These are phyloP conservation scores for Halcyon chelicuti DNA, from an alignment of 2,797 vertebrate species.

Conservation along the genomic window DNA sequence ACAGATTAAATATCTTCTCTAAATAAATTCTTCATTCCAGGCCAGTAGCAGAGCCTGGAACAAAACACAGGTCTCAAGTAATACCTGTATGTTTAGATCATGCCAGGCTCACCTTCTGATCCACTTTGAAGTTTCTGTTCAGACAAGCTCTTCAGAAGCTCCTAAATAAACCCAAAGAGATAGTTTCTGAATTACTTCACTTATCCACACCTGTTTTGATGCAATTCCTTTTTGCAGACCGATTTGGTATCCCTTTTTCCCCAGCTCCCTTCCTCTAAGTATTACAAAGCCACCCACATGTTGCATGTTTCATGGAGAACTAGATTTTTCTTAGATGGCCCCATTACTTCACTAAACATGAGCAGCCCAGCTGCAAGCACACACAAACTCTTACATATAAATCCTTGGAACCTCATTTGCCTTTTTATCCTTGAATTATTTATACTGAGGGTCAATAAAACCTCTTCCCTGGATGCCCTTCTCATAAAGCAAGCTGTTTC, in stretches of 20 bases:
- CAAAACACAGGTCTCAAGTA: neutral
- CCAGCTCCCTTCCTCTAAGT: neutral
- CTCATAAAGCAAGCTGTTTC: neutral
- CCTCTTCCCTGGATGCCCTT: neutral
- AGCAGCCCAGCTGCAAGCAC: neutral
- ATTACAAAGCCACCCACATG: neutral
- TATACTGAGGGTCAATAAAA: neutral
- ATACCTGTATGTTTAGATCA: neutral
- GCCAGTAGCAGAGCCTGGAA: constrained; percentile 16
- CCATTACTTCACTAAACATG: neutral
- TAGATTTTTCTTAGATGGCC: neutral
- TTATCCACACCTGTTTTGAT: neutral
- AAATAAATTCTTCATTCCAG: neutral
- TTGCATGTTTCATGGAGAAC: neutral
- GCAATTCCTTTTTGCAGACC: neutral
- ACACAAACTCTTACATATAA: neutral
- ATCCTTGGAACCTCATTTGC: neutral
- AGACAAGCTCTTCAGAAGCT: constrained; percentile 8
- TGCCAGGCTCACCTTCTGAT: neutral
- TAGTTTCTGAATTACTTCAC: neutral
- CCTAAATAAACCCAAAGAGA: neutral
- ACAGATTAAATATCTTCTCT: neutral
- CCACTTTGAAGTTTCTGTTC: neutral
- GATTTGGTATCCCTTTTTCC: neutral
- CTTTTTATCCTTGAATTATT: neutral